Conservation (phyloP, 2,888 invertebrate species). For the Ctena decussata region DNA sequence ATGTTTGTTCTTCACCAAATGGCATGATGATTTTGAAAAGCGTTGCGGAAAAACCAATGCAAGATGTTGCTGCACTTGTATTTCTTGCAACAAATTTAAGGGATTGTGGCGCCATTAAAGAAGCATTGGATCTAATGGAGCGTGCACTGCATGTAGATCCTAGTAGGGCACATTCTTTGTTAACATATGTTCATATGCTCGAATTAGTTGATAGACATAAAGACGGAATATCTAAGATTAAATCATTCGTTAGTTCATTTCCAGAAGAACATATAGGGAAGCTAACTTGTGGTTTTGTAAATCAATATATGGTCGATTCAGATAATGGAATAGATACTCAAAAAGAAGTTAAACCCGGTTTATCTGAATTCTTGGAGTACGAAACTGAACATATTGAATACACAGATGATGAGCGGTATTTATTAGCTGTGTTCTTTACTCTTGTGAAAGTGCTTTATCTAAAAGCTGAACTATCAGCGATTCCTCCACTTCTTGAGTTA, state of each 20-base stretch:
- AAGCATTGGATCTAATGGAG: conserved; percentile 56
- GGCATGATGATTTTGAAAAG: conserved; percentile 62
- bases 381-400: conserved; percentile 8
- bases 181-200: conserved; percentile 68
- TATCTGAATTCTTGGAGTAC: background rate
- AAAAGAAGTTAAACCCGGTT: background rate
- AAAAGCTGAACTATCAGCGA: conserved; percentile 48
- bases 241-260: conserved; percentile 42
- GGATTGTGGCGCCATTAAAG: conserved; percentile 65
- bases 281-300: conserved; percentile 41
- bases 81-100: conserved; percentile 65
- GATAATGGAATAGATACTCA: background rate
- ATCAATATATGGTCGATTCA: background rate
- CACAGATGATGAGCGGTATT: conserved; percentile 57
- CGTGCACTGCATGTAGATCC: conserved; percentile 51
- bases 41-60: conserved; percentile 51
- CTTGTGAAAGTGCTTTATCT: conserved; percentile 67
- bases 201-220: conserved; percentile 59
- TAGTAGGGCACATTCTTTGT: conserved; percentile 49
- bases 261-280: conserved; percentile 37
- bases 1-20: conserved; percentile 46
- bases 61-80: conserved; percentile 58
- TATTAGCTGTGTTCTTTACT: conserved; percentile 68
- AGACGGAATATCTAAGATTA: conserved; percentile 38
- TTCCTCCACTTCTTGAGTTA: conserved; percentile 41